These are phyloP conservation scores for Solea senegalensis DNA, from an alignment of 2,113 vertebrate species.

Conservation along the genomic window DNA sequence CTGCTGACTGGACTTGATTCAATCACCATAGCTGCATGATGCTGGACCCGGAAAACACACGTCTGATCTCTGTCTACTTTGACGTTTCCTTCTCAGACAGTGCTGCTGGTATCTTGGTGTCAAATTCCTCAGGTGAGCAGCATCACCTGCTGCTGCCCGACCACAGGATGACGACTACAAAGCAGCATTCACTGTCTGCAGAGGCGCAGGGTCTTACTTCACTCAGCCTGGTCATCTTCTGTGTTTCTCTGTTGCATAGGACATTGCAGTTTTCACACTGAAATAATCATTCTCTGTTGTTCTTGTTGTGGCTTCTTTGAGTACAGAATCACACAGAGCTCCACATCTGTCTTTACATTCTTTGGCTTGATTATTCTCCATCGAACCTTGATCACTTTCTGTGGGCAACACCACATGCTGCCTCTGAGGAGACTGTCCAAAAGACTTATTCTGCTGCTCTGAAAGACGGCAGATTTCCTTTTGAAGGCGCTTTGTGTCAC, in stretches of 20 bases:
- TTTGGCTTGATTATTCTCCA: neutral
- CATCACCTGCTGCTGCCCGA: constrained; percentile 17
- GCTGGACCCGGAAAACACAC: neutral
- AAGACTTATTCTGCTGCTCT: no score
- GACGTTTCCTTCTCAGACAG: constrained; percentile 50
- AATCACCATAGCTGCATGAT: constrained; percentile 1
- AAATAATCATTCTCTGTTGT: no score
- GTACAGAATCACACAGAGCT: neutral
- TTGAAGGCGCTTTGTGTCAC: neutral
- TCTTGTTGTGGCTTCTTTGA: no score
- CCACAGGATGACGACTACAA: constrained; percentile 35
- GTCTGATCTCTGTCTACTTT: constrained; percentile 38
- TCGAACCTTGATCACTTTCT: no score
- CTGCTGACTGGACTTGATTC: constrained; percentile 10
- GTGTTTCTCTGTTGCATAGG: constrained; percentile 8
- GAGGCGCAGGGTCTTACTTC: constrained; percentile 9
- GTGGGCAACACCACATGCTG: no score
- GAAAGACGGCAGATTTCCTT: neutral
- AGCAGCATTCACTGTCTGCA: constrained; percentile 46
- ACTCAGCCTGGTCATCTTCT: constrained; percentile 2
- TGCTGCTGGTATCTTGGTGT: constrained; percentile 52
- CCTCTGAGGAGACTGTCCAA: neutral
- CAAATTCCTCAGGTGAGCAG: constrained; percentile 70
- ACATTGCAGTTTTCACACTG: neutral
- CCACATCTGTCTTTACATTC: neutral